Evolutionary conservation across 2,888 invertebrate genomes (phyloP), one percentile per base, ranked within the genome.

Genomic region (Xiphydria camelus): DNA sequence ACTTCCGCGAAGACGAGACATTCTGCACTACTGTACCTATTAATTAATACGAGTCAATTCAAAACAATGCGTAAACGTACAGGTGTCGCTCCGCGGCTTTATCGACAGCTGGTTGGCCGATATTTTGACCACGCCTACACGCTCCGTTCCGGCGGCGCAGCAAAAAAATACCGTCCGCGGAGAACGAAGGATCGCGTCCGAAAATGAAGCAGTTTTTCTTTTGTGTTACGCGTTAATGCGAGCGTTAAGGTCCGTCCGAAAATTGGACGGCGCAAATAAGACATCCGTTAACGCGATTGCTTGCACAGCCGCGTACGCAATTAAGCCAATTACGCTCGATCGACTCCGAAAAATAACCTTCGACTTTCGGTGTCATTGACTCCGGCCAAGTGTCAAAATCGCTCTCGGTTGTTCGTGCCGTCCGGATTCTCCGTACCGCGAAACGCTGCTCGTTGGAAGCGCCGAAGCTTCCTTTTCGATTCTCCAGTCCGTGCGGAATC

Each of bases 371-470:
- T 65, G 65, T 65, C 62, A 65, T 66, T 65, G 65, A 65, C 64
- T 61, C 49, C 44, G 46, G 49, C 46, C 54, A 61, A 65, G 59
- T 60, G 62, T 65, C 59, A 65, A 60, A 59, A 62, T 57, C 45
- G 33, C 15, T 4, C 29, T 12, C n/a, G n/a, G n/a, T n/a, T n/a
- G n/a, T n/a, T n/a, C n/a, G n/a, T n/a, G n/a, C n/a, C n/a, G n/a
- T n/a, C n/a, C n/a, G n/a, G n/a, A n/a, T n/a, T n/a, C n/a, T n/a
- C n/a, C n/a, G n/a, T n/a, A n/a, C n/a, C n/a, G n/a, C n/a, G n/a
- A n/a, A n/a, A n/a, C n/a, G n/a, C n/a, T n/a, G n/a, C n/a, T n/a
- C n/a, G n/a, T n/a, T n/a, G n/a, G n/a, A n/a, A n/a, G n/a, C n/a
- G n/a, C n/a, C n/a, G n/a, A n/a, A n/a, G n/a, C n/a, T n/a, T n/a